Evolutionary conservation across 2,888 invertebrate species (phyloP).

Genomic region (Gisinianus flammeolus): DNA sequence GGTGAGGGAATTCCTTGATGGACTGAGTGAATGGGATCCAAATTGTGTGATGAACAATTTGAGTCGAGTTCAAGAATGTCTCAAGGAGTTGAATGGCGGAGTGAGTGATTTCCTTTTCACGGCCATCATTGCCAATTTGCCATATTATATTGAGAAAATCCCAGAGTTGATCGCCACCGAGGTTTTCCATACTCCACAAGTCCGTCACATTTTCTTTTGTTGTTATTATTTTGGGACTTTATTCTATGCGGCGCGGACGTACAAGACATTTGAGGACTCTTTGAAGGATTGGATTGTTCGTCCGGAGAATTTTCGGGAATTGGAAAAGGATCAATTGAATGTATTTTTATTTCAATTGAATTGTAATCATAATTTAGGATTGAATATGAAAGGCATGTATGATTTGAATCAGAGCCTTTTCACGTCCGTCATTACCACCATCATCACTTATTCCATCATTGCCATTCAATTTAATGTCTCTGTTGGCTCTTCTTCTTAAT

Average conservation of each 20-base stretch:
- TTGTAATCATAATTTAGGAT: not conserved
- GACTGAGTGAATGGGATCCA: not conserved
- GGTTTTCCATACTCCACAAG: not conserved
- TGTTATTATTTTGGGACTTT: not conserved
- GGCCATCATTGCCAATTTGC: not conserved
- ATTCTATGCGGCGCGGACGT: not conserved
- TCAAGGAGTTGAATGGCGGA: not conserved
- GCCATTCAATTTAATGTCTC: not conserved
- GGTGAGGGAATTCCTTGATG: not conserved
- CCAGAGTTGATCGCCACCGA: not conserved
- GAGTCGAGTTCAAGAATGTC: not conserved
- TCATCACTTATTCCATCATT: conserved; percentile 13
- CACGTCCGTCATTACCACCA: not conserved
- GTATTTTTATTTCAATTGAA: not conserved
- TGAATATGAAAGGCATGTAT: conserved; percentile 5
- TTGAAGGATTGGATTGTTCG: not conserved
- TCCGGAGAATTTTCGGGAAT: not conserved
- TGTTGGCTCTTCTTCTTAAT: too few species aligned
- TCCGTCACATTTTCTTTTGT: not conserved
- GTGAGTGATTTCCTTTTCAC: not conserved
- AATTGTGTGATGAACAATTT: not conserved
- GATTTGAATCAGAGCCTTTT: not conserved
- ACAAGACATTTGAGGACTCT: not conserved
- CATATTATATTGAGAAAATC: conserved; percentile 10
- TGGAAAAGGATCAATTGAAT: not conserved